Evolutionary conservation across 2,888 invertebrate species (phyloP), one percentile per base, ranked within the genome.

Genomic region (Bruchidius siliquastri): DNA sequence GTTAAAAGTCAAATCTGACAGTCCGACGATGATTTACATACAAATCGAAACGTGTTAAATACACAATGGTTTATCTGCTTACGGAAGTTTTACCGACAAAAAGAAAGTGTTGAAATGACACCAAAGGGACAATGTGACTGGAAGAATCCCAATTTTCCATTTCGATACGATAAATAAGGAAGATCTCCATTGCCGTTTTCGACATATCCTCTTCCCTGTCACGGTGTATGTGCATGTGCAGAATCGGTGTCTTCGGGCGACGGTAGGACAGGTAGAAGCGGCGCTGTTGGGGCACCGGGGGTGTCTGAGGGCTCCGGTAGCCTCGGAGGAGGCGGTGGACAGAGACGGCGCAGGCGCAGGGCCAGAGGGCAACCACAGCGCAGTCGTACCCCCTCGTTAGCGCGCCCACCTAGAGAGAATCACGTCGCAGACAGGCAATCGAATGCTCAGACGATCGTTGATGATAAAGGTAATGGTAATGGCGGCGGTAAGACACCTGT

Each of bases 201-300:
- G n/a, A n/a, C n/a, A n/a, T 73, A 20, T 20, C 68, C 18, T 13
- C 6, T 3, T 49, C 6, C 49, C 49, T 49, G 49, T 49, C 49
- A 49, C 49, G 49, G 49, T 49, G 18, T 49, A 49, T 49, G 49
- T 49, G 49, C 49, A 49, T 49, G 49, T 84, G 83, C 88, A 90
- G 90, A 90, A 78, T 90, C 90, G 79, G 88, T 90, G 83, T 90
- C 90, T 83, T 90, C 91, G 83, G 88, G 90, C 87, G 91, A 90
- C 66, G 78, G 74, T 49, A 13, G 49, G 6, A 49, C 74, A 72
- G 18, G 49, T 67, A 1, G 76, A 67, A 70, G 72, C 13, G 68
- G 74, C 73, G 69, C 6, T 49, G 49, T 1, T 13, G 49, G 49
- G 1, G 49, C 6, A 13, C 1, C 13, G 49, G 18, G 26, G 26